Conservation (phyloP, 2,113 vertebrate genomes). For the Pogonocichla stellata region DNA sequence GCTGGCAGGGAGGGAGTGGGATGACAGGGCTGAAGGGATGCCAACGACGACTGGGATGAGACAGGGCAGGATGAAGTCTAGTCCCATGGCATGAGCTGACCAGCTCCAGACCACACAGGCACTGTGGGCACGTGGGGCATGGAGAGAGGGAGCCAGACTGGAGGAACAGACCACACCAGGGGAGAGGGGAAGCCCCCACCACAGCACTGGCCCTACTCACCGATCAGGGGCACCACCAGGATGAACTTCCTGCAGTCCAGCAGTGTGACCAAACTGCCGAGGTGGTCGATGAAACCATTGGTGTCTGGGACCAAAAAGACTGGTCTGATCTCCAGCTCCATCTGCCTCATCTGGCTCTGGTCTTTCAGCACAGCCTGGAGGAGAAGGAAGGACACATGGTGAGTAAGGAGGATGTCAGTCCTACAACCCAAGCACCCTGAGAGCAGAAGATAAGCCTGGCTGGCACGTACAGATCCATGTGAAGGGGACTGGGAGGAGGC, state of each 20-base stretch:
- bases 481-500: not conserved
- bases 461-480: fast-evolving
- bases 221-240: constrained; percentile 95
- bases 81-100: not conserved
- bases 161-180: not conserved
- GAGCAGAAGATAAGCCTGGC: not conserved
- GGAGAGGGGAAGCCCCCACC: not conserved
- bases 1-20: not conserved
- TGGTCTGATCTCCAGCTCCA: constrained; percentile 94
- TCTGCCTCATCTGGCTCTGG: constrained; percentile 82
- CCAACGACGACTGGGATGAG: not conserved
- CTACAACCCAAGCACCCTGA: not conserved
- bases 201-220: constrained; percentile 74
- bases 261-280: constrained; percentile 83
- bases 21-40: not conserved
- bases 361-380: constrained; percentile 91
- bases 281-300: constrained; percentile 97
- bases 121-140: fast-evolving
- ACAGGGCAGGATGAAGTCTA: not conserved
- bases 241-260: constrained; percentile 90
- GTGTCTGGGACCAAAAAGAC: constrained; percentile 95
- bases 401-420: constrained; percentile 11
- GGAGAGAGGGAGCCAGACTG: not conserved
- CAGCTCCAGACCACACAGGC: not conserved
- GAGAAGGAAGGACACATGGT: constrained; percentile 17